Conservation (phyloP, 2,113 vertebrate species). For the Brevimyrus niger region DNA sequence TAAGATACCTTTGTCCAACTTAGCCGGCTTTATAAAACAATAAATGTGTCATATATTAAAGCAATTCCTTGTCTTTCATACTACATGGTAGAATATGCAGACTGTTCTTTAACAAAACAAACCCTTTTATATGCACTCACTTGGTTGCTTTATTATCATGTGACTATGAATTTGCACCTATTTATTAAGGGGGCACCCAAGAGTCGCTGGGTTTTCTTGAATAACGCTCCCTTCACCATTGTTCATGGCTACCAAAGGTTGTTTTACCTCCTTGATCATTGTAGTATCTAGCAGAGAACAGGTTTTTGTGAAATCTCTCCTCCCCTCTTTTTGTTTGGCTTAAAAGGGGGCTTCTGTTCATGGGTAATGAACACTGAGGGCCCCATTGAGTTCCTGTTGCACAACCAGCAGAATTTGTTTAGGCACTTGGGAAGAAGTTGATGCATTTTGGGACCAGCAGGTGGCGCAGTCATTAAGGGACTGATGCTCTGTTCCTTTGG, state of each 20-base stretch:
- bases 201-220: not conserved
- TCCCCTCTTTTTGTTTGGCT: slow-evolving; percentile 5
- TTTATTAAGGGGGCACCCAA: not conserved
- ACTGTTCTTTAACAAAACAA: not conserved
- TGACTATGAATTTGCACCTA: not conserved
- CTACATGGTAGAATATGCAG: not conserved
- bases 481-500: not conserved
- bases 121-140: not conserved
- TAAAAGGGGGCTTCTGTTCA: not conserved
- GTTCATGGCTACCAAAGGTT: not conserved
- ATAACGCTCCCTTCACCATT: not conserved
- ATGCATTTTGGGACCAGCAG: not conserved
- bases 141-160: not conserved
- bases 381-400: not conserved
- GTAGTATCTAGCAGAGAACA: not conserved
- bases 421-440: not conserved
- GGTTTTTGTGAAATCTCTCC: slow-evolving; percentile 8
- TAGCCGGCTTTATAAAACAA: not conserved
- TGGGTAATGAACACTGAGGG: not conserved
- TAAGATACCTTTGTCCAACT: not conserved
- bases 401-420: not conserved
- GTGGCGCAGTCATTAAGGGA: not conserved
- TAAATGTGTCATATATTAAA: not conserved
- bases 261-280: not conserved
- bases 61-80: not conserved